phyloP scores from a whole-genome alignment of 1,140 invertebrate species.

The Nebria ingens region DNA sequence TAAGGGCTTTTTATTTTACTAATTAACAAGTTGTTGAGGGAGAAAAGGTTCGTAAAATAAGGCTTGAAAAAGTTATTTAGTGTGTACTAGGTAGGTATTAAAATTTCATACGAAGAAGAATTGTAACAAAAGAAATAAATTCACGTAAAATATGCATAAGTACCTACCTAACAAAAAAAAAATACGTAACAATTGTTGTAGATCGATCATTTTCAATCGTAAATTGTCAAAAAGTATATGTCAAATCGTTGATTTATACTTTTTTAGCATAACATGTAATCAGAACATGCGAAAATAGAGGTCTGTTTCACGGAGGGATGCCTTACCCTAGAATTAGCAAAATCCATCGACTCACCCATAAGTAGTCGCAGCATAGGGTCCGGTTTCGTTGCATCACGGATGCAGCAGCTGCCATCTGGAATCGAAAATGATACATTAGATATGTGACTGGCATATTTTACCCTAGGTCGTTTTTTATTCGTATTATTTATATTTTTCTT shows the following conservation, averaged over 20 bases:
- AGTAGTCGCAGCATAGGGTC: not conserved
- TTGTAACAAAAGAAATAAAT: no score
- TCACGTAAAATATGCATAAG: no score
- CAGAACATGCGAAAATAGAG: not conserved
- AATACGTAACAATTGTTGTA: no score
- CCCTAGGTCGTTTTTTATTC: not conserved
- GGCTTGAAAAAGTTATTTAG: no score
- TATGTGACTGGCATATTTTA: slow-evolving; percentile 2
- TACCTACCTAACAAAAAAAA: no score
- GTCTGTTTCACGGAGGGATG: not conserved
- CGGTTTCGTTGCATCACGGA: not conserved
- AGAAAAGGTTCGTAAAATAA: not conserved
- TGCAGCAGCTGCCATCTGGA: not conserved
- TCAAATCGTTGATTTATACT: not conserved
- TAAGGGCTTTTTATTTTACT: slow-evolving; percentile 7
- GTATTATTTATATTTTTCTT: not conserved
- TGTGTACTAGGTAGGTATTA: no score
- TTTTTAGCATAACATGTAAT: slow-evolving; percentile 1
- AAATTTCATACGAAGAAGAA: no score
- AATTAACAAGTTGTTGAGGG: not conserved
- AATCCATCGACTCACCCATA: not conserved
- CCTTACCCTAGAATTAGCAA: not conserved
- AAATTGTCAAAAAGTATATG: no score
- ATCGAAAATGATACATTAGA: slow-evolving; percentile 7
- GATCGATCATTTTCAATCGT: no score